A percentile compares a stretch with the other conserved stretches of the same genome.
Evolutionary conservation across 2,113 vertebrate species (phyloP).

Genomic region (Oplegnathus fasciatus): DNA sequence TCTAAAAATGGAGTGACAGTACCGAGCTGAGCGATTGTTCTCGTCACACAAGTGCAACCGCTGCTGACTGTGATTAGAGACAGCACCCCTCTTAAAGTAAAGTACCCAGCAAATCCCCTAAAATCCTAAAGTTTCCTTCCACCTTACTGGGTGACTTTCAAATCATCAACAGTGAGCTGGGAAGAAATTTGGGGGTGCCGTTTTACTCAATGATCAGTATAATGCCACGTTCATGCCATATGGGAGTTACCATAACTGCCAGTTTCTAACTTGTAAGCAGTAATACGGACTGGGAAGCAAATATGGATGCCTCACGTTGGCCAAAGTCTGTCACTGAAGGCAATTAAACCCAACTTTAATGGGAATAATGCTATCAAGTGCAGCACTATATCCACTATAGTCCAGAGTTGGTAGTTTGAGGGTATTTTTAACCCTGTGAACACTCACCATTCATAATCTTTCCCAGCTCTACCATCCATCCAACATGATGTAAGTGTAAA

Average conservation of each 20-base stretch:
- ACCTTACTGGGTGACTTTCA: neutral
- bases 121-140: neutral
- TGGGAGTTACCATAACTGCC: neutral
- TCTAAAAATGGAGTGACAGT: neutral
- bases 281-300: neutral
- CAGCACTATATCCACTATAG: neutral
- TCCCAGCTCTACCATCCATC: neutral
- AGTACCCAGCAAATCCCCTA: neutral
- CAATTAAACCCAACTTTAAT: neutral
- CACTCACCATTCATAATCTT: neutral
- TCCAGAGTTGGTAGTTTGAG: neutral
- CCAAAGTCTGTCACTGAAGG: neutral
- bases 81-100: neutral
- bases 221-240: neutral
- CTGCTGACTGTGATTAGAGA: constrained; percentile 2
- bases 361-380: neutral
- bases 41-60: neutral
- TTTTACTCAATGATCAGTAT: neutral
- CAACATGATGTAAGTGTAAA: neutral
- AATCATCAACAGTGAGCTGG: too few relatives aligned
- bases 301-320: neutral
- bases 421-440: neutral
- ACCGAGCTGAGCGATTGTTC: neutral
- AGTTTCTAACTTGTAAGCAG: neutral
- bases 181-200: neutral